Conservation (phyloP, 2,113 vertebrate species). For the Varanus salvator region DNA sequence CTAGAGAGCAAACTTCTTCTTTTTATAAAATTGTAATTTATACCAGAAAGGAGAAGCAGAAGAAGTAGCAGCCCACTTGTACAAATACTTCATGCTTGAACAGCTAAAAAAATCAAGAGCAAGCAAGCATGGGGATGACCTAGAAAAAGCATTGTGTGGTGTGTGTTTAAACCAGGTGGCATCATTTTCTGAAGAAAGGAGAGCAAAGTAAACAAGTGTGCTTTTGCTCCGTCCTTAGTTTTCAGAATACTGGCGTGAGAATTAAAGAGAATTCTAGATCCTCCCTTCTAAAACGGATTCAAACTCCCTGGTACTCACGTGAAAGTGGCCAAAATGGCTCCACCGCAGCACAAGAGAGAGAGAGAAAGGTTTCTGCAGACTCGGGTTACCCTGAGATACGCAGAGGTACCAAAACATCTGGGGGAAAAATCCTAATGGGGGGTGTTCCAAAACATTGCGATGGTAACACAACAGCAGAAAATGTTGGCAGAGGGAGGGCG, state of each 20-base stretch:
- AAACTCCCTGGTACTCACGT: neutral
- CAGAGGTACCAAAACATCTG: neutral
- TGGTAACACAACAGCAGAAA: neutral
- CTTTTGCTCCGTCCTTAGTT: neutral
- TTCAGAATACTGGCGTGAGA: neutral
- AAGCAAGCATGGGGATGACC: slow-evolving; percentile 31
- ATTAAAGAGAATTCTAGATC: neutral
- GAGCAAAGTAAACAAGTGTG: slow-evolving; percentile 19
- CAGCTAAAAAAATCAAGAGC: slow-evolving; percentile 38
- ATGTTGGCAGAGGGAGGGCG: neutral
- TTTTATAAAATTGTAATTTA: slow-evolving; percentile 66
- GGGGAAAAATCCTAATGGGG: neutral
- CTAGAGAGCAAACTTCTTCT: slow-evolving; percentile 80
- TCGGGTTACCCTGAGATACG: neutral
- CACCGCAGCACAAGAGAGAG: neutral
- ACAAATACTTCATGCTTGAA: slow-evolving; percentile 48
- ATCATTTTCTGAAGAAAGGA: slow-evolving; percentile 23
- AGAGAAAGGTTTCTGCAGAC: neutral
- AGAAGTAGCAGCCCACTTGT: neutral
- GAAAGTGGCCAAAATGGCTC: neutral
- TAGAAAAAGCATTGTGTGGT: slow-evolving; percentile 5
- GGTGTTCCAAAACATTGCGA: neutral
- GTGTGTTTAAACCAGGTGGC: neutral
- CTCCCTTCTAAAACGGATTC: neutral
- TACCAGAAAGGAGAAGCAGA: slow-evolving; percentile 41